phyloP scores from a whole-genome alignment of 2,888 invertebrate species.

The Orchesellides sinensis region DNA sequence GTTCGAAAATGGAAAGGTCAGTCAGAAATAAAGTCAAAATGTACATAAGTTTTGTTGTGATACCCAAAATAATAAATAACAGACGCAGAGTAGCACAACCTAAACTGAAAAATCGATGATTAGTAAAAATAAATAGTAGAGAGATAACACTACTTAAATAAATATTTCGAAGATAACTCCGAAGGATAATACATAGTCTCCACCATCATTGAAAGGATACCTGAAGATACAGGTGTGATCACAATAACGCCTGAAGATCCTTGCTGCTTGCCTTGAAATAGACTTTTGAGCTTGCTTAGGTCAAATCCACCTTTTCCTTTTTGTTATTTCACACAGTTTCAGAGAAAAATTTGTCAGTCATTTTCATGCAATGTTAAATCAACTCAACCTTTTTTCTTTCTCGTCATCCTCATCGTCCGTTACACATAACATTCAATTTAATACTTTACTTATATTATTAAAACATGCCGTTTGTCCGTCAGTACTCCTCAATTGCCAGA shows the following conservation, averaged over 20 bases:
- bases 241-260: slow-evolving; percentile 59
- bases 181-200: no score
- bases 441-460: not conserved
- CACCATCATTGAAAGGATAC: slow-evolving; percentile 3
- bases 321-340: not conserved
- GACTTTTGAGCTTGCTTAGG: slow-evolving; percentile 30
- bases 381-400: no score
- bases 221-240: slow-evolving; percentile 57
- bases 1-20: no score
- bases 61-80: no score
- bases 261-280: slow-evolving; percentile 32
- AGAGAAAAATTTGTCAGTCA: slow-evolving; percentile 4
- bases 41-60: no score
- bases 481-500: not conserved
- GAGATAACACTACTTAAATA: no score
- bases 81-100: no score
- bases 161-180: no score
- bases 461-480: not conserved
- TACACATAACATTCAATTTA: no score
- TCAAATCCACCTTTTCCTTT: slow-evolving; percentile 3
- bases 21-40: no score
- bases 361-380: not conserved
- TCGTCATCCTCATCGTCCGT: not conserved
- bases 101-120: no score
- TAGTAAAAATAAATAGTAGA: no score